Evolutionary conservation across 2,113 vertebrate genomes (phyloP).

Genomic region (Proteles cristata): DNA sequence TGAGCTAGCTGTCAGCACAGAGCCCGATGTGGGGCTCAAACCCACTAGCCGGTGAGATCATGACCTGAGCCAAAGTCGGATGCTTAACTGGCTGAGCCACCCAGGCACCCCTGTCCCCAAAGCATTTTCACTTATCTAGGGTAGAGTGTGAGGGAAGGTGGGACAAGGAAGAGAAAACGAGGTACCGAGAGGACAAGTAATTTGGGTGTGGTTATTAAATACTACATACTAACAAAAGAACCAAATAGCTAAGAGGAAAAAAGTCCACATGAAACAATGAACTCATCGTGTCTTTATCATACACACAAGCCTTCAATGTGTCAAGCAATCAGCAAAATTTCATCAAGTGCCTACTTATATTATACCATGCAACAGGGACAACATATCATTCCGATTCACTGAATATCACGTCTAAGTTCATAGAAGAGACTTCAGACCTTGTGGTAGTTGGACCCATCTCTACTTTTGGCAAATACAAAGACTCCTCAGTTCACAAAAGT

Average conservation of each 20-base stretch:
- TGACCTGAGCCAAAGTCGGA: too few relatives aligned
- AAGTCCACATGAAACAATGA: background rate
- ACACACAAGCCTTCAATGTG: slow-evolving; percentile 2
- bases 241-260: background rate
- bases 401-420: background rate
- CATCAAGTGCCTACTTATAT: background rate
- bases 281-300: background rate
- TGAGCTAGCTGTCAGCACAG: too few relatives aligned
- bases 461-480: background rate
- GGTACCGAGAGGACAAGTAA: background rate
- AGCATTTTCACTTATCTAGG: background rate
- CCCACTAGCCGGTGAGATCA: too few relatives aligned
- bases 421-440: background rate
- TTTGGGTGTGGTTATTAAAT: background rate
- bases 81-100: too few relatives aligned
- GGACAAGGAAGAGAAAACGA: background rate
- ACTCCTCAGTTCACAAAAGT: background rate
- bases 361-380: background rate
- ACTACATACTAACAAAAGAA: background rate
- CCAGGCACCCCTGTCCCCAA: background rate
- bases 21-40: too few relatives aligned
- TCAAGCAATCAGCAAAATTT: background rate
- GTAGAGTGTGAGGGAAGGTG: background rate
- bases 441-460: background rate
- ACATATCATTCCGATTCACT: background rate